A percentile compares a stretch with the other conserved stretches of the same genome.
These are phyloP conservation scores for Xyrauchen texanus DNA, from an alignment of 2,113 vertebrate genomes.

Conservation along the genomic window DNA sequence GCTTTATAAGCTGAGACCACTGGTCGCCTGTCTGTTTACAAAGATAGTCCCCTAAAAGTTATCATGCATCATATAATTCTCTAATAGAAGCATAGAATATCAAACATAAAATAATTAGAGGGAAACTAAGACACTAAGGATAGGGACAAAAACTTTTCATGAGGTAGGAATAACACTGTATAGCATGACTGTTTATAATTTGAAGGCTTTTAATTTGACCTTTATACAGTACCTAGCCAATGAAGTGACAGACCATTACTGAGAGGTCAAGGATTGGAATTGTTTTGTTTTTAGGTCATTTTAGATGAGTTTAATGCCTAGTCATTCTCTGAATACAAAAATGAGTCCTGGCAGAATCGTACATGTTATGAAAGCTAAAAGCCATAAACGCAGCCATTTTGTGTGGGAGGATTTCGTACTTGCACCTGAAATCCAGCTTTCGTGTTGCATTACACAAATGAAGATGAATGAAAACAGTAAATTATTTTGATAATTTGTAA, in stretches of 20 bases:
- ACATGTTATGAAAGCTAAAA: slow-evolving; percentile 50
- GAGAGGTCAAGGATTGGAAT: not conserved
- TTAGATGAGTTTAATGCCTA: not conserved
- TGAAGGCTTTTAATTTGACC: not conserved
- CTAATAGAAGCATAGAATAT: slow-evolving; percentile 62
- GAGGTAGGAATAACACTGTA: not conserved
- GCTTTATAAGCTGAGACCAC: not conserved
- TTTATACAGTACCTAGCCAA: not conserved
- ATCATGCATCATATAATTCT: slow-evolving; percentile 43
- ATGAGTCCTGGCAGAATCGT: not conserved
- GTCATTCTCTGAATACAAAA: not conserved
- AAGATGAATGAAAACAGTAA: slow-evolving; percentile 23
- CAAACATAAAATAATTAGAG: slow-evolving; percentile 54
- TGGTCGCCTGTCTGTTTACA: slow-evolving; percentile 63
- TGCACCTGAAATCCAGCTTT: slow-evolving; percentile 47
- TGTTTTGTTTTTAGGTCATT: not conserved
- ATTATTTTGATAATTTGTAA: slow-evolving; percentile 26
- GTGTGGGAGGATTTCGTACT: slow-evolving; percentile 58
- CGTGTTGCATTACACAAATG: slow-evolving; percentile 11
- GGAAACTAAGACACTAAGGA: not conserved
- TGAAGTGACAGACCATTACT: not conserved
- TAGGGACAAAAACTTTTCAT: not conserved
- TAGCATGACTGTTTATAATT: not conserved
- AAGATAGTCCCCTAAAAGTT: slow-evolving; percentile 64
- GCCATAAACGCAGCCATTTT: slow-evolving; percentile 59